Percentiles rank a stretch among this genome's conserved stretches.
These are phyloP conservation scores for Pantelozetes paolii DNA, from an alignment of 2,888 invertebrate species.

Conservation along the genomic window DNA sequence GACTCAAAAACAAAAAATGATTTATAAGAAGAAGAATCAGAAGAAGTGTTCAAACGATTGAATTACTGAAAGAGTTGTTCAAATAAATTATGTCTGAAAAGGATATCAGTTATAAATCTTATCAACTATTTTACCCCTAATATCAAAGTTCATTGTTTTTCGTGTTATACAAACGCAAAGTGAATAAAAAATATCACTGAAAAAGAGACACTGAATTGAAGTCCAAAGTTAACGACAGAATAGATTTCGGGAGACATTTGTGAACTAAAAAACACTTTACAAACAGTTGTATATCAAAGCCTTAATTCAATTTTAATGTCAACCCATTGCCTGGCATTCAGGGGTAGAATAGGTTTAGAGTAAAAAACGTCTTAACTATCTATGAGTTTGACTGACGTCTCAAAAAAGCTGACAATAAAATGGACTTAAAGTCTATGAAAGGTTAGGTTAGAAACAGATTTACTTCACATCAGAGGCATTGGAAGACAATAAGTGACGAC, in stretches of 20 bases:
- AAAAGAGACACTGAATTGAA: not conserved
- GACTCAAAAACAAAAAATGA: too few relatives aligned
- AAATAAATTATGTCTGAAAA: not conserved
- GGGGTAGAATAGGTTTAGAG: not conserved
- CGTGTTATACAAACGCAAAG: not conserved
- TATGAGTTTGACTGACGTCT: not conserved
- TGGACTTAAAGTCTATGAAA: not conserved
- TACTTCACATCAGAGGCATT: not conserved
- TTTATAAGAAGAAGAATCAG: too few relatives aligned
- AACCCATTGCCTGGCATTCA: not conserved
- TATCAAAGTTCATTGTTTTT: not conserved
- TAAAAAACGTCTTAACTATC: not conserved
- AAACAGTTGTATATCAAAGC: constrained; percentile 1
- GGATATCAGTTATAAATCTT: not conserved
- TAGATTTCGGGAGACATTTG: not conserved
- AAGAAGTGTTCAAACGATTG: not conserved
- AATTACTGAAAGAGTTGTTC: not conserved
- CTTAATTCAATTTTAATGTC: not conserved
- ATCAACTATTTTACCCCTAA: not conserved
- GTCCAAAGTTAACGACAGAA: not conserved
- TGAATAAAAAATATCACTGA: not conserved
- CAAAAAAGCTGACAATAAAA: not conserved
- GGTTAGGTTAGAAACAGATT: not conserved
- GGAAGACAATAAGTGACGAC: not conserved
- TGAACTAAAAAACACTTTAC: not conserved